A percentile compares a stretch with the other conserved stretches of the same genome.
Evolutionary conservation across 1,140 invertebrate species (phyloP).

Genomic region (Gryon sp.): DNA sequence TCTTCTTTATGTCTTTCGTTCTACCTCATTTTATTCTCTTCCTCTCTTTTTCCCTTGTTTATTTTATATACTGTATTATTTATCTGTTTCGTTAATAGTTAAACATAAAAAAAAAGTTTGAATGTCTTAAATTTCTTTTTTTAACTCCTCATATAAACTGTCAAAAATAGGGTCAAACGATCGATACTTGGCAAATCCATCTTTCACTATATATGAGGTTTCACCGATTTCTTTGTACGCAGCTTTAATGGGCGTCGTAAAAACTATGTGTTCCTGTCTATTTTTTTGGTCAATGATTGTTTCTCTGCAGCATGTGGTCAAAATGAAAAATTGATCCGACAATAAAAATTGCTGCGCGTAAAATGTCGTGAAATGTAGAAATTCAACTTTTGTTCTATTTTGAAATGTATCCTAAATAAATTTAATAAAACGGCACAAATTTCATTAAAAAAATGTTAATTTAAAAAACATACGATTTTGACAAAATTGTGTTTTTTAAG

Average conservation of each 20-base stretch:
- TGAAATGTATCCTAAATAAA: too few relatives aligned
- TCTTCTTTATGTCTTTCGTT: too few relatives aligned
- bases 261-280: conserved; percentile 61
- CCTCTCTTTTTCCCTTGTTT: too few relatives aligned
- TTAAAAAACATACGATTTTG: too few relatives aligned
- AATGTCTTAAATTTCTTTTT: background rate
- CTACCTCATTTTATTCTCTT: too few relatives aligned
- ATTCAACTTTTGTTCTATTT: too few relatives aligned
- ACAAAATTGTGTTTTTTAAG: too few relatives aligned
- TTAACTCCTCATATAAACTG: conserved; percentile 3
- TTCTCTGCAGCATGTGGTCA: conserved; percentile 36
- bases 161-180: conserved; percentile 39
- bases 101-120: background rate
- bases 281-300: conserved; percentile 57
- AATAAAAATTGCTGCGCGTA: conserved; percentile 7
- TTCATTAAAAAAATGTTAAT: too few relatives aligned
- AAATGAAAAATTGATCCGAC: conserved; percentile 6
- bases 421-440: too few relatives aligned
- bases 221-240: conserved; percentile 63
- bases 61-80: background rate
- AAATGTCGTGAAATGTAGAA: too few relatives aligned
- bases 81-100: background rate
- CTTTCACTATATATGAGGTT: conserved; percentile 46
- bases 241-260: conserved; percentile 64
- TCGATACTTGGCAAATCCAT: conserved; percentile 47